A percentile compares a stretch with the other conserved stretches of the same genome.
Conservation (phyloP, 2,113 vertebrate genomes). For the Notarius lentiginosus region DNA sequence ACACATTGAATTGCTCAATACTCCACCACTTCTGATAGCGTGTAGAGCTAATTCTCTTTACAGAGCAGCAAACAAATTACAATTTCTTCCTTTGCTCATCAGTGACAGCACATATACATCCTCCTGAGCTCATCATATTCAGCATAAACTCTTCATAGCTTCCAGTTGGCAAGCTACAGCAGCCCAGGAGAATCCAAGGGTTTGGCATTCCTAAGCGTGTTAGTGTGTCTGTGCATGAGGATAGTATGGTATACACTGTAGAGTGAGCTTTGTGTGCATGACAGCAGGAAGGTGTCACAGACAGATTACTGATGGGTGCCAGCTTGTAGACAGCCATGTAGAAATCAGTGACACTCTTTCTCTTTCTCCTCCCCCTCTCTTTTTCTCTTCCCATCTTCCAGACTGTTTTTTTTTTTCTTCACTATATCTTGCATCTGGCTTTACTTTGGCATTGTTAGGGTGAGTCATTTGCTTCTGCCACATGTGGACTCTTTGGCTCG, state of each 20-base stretch:
- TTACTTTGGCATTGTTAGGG: conserved; percentile 58
- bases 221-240: conserved; percentile 42
- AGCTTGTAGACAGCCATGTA: conserved; percentile 63
- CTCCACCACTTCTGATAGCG: conserved; percentile 64
- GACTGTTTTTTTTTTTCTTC: conserved; percentile 6
- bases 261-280: conserved; percentile 55
- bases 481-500: conserved; percentile 57
- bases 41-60: conserved; percentile 67
- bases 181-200: conserved; percentile 42
- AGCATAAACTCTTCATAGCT: conserved; percentile 59
- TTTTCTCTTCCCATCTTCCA: conserved; percentile 18
- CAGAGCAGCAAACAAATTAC: conserved; percentile 68
- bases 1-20: conserved; percentile 56
- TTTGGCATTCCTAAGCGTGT: conserved; percentile 48
- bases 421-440: not conserved
- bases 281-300: conserved; percentile 61
- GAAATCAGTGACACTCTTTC: conserved; percentile 42
- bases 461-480: conserved; percentile 61
- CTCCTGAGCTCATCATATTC: conserved; percentile 55
- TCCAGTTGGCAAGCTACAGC: conserved; percentile 44
- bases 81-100: conserved; percentile 68
- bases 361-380: not conserved
- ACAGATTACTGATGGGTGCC: conserved; percentile 66
- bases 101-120: conserved; percentile 39
- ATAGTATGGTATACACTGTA: conserved; percentile 36